A percentile compares a stretch with the other conserved stretches of the same genome.
These are phyloP conservation scores for Nezara viridula DNA, from an alignment of 2,888 invertebrate species.

Conservation along the genomic window DNA sequence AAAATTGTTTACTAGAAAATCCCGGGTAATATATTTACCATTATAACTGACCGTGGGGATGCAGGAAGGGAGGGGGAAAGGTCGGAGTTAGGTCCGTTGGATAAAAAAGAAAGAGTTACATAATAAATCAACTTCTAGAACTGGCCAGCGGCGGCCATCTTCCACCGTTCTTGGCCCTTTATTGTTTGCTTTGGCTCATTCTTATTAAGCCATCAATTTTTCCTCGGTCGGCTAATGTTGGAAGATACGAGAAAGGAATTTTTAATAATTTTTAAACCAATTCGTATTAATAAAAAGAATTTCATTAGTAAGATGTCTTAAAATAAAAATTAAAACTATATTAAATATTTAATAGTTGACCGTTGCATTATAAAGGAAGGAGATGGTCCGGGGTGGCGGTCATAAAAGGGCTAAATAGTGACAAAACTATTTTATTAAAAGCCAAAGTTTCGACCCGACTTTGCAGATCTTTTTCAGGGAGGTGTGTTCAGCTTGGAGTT, in stretches of 20 bases:
- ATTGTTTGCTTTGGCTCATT: background rate
- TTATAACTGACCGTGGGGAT: background rate
- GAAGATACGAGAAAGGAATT: background rate
- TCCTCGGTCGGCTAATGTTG: background rate
- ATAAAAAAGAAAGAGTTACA: slow-evolving; percentile 13
- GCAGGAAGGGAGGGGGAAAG: background rate
- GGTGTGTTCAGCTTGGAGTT: too few relatives aligned
- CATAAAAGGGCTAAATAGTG: too few relatives aligned
- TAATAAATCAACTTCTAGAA: slow-evolving; percentile 22
- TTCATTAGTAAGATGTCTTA: too few relatives aligned
- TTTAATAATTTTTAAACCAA: too few relatives aligned
- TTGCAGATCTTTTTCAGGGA: too few relatives aligned
- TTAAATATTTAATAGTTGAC: too few relatives aligned
- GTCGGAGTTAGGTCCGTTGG: background rate
- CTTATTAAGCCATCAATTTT: background rate
- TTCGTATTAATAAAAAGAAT: too few relatives aligned
- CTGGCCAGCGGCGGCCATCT: background rate
- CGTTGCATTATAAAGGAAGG: too few relatives aligned
- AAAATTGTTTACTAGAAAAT: background rate
- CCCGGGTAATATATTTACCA: background rate
- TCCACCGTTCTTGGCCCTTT: background rate
- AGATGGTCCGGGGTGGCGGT: too few relatives aligned
- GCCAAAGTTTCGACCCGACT: too few relatives aligned
- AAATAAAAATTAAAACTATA: too few relatives aligned
- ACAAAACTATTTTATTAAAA: too few relatives aligned